Evolutionary conservation across 1,140 invertebrate genomes (phyloP), one percentile per base, ranked within the genome.

Genomic region (Heliconius hermathena): DNA sequence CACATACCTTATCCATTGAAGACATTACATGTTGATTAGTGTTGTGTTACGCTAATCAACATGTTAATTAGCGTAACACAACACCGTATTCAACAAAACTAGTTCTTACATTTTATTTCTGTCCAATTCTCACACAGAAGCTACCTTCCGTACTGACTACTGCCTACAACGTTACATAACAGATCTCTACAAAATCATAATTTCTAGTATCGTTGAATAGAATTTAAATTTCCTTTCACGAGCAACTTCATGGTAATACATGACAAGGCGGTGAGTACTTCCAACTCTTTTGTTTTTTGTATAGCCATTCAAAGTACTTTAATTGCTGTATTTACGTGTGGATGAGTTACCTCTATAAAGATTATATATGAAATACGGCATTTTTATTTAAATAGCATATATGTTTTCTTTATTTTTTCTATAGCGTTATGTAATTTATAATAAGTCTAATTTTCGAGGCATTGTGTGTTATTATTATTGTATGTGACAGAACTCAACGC

Each of bases 201-300:
- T 22, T 57, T 57, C 54, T 52, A 57, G 54, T 57, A 52, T 52
- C 49, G 18, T 38, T 75, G 54, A 75, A 75, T 75, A 75, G 49
- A 75, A 75, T 75, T 60, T 75, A 75, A 75, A 75, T 36, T 75
- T 60, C 33, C 29, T n/a, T 75, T 75, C 74, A 74, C 26, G 41
- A 49, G 22, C 26, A 18, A 41, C 18, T 33, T n/a, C 52, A 57
- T 11, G 29, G 52, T 36, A 60, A 52, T 60, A 75, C 74, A 74
- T 22, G 54, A n/a, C 54, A 22, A 22, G 54, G 54, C 54, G n/a
- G 54, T 8, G 54, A 57, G n/a, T 22, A 57, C 54, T 57, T 57
- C 8, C 20, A 57, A 9, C 8, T 57, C 54, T 57, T 57, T 57
- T 57, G 54, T 22, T 22, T 9, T 57, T 57, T 57, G 54, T n/a